Base-by-base conservation (phyloP, 2,888 invertebrate genomes). In the Torymus auratus region DNA sequence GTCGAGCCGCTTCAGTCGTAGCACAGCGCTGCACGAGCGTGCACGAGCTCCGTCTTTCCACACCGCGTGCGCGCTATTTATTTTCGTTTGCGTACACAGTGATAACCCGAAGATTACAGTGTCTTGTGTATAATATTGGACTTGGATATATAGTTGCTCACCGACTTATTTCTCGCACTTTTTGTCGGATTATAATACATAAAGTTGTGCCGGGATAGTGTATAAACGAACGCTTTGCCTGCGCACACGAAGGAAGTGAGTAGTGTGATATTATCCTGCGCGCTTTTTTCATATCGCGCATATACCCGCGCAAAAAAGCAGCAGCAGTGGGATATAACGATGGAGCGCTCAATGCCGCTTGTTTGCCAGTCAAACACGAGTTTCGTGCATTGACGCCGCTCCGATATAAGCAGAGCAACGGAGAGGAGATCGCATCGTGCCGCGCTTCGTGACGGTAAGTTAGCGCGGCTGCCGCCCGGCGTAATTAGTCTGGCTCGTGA, bases 321-420 rank as follows among this genome's bases (percentile, higher is more conserved):
- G n/a, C n/a, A n/a, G n/a, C n/a, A n/a, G n/a, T n/a, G n/a, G n/a
- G n/a, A n/a, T 41, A 41, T 10, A 41, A 41, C 41, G 7, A 41
- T 78, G 65, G 67, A 55, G 17, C 17, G 67, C 72, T 85, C 85
- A 77, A 88, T 88, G 87, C 85, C 85, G 83, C 82, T 83, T 85
- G 85, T 88, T 88, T 86, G 86, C 85, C 77, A 78, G 84, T 80
- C 85, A 86, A 88, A 89, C 85, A 85, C 86, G 85, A 84, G 84
- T 85, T 83, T 83, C 85, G 87, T 84, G 87, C 87, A 87, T 86
- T 88, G 88, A 89, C 85, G 84, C 15, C 7, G 7, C 41, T 41
- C 41, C 13, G 11, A 64, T 13, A 69, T 10, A 68, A 68, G 62
- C 41, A 64, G 7, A 41, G 15, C 64, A 23, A 15, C 13, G n/a